Conservation (phyloP, 2,113 vertebrate genomes). For the Rhodinocichla rosea region DNA sequence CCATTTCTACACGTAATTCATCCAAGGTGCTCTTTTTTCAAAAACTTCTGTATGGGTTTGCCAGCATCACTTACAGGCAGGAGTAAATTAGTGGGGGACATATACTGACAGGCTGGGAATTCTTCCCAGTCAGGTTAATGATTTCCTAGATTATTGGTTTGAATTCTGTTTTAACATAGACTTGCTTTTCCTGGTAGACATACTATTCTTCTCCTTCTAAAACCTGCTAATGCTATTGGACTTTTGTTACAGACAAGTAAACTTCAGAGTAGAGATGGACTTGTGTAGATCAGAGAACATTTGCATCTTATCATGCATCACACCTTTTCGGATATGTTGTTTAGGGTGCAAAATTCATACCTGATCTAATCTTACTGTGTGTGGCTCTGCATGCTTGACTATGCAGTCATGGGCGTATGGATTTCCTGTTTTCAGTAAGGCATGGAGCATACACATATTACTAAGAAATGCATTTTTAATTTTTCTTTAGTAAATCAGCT, state of each 20-base stretch:
- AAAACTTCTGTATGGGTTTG: neutral
- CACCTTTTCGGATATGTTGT: neutral
- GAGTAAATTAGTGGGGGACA: neutral
- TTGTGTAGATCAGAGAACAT: neutral
- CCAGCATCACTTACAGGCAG: neutral
- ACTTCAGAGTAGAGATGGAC: neutral
- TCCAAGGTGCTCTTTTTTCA: neutral
- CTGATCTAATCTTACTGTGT: neutral
- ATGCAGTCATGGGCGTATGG: neutral
- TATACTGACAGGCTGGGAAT: neutral
- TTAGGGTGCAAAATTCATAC: neutral
- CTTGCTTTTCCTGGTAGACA: neutral
- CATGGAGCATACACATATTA: neutral
- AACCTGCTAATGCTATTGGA: neutral
- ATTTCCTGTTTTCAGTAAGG: neutral
- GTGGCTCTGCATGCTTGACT: neutral
- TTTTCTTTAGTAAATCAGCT: neutral
- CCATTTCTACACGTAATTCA: neutral
- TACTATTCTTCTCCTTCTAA: neutral
- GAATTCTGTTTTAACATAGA: neutral
- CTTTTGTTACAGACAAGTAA: neutral
- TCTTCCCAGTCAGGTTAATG: neutral
- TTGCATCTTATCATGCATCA: neutral
- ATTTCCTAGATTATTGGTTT: neutral
- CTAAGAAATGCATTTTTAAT: neutral